These are phyloP conservation scores for Junonia oenone DNA, from an alignment of 2,888 invertebrate genomes.

Conservation along the genomic window DNA sequence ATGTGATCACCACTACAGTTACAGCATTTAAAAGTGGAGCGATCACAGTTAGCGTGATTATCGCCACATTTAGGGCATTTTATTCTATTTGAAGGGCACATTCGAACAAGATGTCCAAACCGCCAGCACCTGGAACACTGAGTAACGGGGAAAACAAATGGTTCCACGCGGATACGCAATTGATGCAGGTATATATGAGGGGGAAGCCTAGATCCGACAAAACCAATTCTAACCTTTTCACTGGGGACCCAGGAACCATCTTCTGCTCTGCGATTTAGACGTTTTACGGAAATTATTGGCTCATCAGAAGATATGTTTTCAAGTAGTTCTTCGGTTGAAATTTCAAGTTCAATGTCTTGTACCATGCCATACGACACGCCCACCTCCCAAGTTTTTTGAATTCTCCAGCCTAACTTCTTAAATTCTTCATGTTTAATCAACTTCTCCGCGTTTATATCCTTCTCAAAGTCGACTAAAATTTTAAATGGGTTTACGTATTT, in stretches of 20 bases:
- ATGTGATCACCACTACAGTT: not conserved
- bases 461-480: slow-evolving; percentile 14
- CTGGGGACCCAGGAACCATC: slow-evolving; percentile 12
- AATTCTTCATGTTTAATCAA: slow-evolving; percentile 8
- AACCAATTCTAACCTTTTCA: slow-evolving; percentile 14
- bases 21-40: not conserved
- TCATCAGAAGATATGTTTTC: not conserved
- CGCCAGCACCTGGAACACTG: slow-evolving; percentile 27
- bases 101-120: slow-evolving; percentile 16
- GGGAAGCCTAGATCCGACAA: slow-evolving; percentile 8
- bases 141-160: slow-evolving; percentile 19
- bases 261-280: slow-evolving; percentile 7
- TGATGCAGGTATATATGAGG: not conserved
- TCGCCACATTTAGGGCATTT: slow-evolving; percentile 10
- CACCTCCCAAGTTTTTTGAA: slow-evolving; percentile 15
- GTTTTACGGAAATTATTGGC: slow-evolving; percentile 10
- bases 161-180: not conserved
- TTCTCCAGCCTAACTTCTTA: slow-evolving; percentile 11
- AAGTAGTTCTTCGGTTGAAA: slow-evolving; percentile 16
- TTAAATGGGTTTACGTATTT: slow-evolving; percentile 21
- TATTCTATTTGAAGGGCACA: slow-evolving; percentile 15
- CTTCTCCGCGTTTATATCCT: slow-evolving; percentile 4
- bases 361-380: slow-evolving; percentile 21
- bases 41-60: not conserved
- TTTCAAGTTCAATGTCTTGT: slow-evolving; percentile 17